Evolutionary conservation across 2,797 vertebrate species (phyloP).

Genomic region (Craterocephalus amniculus): DNA sequence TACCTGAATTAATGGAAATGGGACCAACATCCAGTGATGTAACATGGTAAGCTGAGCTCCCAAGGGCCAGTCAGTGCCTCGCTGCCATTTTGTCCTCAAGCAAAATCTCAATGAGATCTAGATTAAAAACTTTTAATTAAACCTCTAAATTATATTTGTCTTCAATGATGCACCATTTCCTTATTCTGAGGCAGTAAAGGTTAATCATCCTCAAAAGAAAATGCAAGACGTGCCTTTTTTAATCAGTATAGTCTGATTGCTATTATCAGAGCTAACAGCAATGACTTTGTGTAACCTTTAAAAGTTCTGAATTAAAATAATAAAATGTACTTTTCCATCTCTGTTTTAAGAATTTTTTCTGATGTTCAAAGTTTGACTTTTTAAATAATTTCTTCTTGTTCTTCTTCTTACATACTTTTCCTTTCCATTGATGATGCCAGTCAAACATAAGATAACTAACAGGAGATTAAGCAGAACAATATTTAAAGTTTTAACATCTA

Average conservation of each 20-base stretch:
- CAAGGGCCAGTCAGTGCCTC: background rate
- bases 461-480: too few relatives aligned
- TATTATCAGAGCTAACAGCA: background rate
- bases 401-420: too few relatives aligned
- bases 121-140: constrained; percentile 1
- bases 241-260: background rate
- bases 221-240: background rate
- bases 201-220: constrained; percentile 2
- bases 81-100: background rate
- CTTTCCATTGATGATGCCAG: background rate
- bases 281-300: background rate
- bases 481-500: too few relatives aligned
- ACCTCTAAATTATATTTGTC: background rate
- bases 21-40: background rate
- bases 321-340: background rate
- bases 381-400: background rate
- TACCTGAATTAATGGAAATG: background rate
- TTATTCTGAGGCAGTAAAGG: background rate
- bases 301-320: too few relatives aligned
- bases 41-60: background rate
- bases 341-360: background rate
- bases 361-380: background rate
- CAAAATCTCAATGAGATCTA: background rate
- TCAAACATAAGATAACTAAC: too few relatives aligned
- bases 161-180: background rate